Evolutionary conservation across 2,797 vertebrate species (phyloP).

Genomic region (Cottoperca gobio): DNA sequence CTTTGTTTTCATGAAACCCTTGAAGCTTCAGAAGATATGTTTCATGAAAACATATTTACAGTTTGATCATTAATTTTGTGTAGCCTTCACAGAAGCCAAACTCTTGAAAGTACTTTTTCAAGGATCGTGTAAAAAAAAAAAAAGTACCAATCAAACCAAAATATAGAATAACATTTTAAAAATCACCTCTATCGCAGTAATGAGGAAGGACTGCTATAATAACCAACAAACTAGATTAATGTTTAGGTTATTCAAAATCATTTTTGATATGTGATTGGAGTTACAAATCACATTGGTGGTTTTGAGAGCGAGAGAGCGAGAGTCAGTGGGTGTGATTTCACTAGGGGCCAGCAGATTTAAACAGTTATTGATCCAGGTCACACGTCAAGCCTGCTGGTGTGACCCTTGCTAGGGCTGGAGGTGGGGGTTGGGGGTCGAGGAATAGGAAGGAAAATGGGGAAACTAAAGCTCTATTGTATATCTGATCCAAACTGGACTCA

Average conservation of each 20-base stretch:
- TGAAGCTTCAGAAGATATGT: background rate
- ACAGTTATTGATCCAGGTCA: slow-evolving; percentile 88
- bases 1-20: slow-evolving; percentile 5
- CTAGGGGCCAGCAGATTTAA: slow-evolving; percentile 82
- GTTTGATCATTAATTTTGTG: background rate
- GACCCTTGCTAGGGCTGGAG: slow-evolving; percentile 71
- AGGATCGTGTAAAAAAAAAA: background rate
- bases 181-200: background rate
- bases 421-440: slow-evolving; percentile 68
- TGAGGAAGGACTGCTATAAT: background rate
- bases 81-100: background rate
- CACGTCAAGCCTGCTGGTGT: slow-evolving; percentile 78
- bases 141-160: background rate
- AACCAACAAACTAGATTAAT: background rate
- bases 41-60: background rate
- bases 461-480: slow-evolving; percentile 58
- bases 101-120: background rate
- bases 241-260: background rate
- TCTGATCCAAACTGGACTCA: slow-evolving; percentile 43
- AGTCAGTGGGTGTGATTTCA: slow-evolving; percentile 76
- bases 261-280: background rate
- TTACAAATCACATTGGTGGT: slow-evolving; percentile 36
- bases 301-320: slow-evolving; percentile 57
- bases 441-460: slow-evolving; percentile 57
- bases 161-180: too few relatives aligned